Evolutionary conservation across 2,888 invertebrate genomes (phyloP).

Genomic region (Dioctria linearis): DNA sequence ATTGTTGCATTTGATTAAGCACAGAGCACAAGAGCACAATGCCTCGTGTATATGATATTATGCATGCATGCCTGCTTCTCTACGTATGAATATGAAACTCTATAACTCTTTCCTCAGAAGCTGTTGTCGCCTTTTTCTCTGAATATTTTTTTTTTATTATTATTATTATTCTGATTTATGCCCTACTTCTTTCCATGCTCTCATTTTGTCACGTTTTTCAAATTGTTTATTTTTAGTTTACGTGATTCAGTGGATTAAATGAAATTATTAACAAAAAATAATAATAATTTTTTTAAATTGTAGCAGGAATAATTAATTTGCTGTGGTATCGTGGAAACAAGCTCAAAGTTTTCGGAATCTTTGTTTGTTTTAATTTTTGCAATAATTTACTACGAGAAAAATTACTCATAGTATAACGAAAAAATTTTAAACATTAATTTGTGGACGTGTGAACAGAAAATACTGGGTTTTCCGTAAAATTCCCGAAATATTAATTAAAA

Average conservation of each 20-base stretch:
- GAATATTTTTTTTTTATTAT: slow-evolving; percentile 16
- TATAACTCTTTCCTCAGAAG: slow-evolving; percentile 19
- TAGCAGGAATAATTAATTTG: too few relatives aligned
- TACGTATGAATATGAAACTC: background rate
- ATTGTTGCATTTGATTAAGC: slow-evolving; percentile 24
- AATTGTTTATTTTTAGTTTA: slow-evolving; percentile 15
- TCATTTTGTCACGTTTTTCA: too few relatives aligned
- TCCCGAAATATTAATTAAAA: too few relatives aligned
- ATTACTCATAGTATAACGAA: too few relatives aligned
- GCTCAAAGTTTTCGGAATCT: too few relatives aligned
- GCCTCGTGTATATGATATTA: slow-evolving; percentile 9
- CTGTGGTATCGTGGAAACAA: too few relatives aligned
- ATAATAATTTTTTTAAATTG: background rate
- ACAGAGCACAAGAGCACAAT: slow-evolving; percentile 22
- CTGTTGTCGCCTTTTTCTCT: slow-evolving; percentile 36
- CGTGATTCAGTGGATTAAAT: background rate
- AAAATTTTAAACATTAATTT: too few relatives aligned
- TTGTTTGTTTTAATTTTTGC: too few relatives aligned
- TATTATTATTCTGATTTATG: slow-evolving; percentile 38
- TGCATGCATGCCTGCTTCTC: slow-evolving; percentile 23
- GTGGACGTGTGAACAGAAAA: too few relatives aligned
- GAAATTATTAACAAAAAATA: too few relatives aligned
- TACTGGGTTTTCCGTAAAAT: too few relatives aligned
- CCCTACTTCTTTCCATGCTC: slow-evolving; percentile 21
- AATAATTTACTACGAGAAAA: too few relatives aligned